Conservation (phyloP, 2,797 vertebrate genomes). For the Cichlasoma orientale region DNA sequence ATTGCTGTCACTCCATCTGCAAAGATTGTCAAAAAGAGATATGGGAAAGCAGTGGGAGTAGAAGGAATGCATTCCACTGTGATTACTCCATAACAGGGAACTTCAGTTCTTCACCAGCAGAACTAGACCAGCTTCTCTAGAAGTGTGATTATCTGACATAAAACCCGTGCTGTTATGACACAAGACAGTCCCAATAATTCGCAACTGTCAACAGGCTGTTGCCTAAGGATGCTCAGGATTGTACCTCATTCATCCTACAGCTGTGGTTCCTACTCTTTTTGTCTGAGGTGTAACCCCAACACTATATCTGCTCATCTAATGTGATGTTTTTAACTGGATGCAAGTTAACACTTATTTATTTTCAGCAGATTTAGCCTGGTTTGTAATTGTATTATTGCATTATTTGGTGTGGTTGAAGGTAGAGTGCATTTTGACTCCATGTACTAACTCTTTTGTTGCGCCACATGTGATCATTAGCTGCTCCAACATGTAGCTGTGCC, state of each 20-base stretch:
- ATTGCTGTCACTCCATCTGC: background rate
- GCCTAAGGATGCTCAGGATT: background rate
- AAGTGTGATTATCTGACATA: background rate
- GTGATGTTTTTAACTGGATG: too few relatives aligned
- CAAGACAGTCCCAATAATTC: background rate
- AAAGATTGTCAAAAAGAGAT: background rate
- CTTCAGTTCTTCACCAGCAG: background rate
- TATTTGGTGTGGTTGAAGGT: background rate
- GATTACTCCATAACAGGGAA: background rate
- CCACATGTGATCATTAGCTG: background rate
- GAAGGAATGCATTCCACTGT: too few relatives aligned
- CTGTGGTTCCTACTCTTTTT: too few relatives aligned
- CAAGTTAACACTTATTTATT: too few relatives aligned
- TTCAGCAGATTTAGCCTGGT: too few relatives aligned
- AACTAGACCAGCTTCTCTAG: constrained; percentile 4
- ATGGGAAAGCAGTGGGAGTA: background rate
- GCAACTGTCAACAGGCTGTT: background rate
- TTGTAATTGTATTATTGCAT: too few relatives aligned
- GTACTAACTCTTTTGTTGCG: background rate
- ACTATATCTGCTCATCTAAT: too few relatives aligned
- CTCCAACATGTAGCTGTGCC: background rate
- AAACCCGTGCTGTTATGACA: background rate
- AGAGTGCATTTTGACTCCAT: background rate
- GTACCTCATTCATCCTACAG: too few relatives aligned
- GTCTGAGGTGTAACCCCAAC: too few relatives aligned